Evolutionary conservation across 1,140 invertebrate species (phyloP).

Genomic region (Dufourea novaeangliae): DNA sequence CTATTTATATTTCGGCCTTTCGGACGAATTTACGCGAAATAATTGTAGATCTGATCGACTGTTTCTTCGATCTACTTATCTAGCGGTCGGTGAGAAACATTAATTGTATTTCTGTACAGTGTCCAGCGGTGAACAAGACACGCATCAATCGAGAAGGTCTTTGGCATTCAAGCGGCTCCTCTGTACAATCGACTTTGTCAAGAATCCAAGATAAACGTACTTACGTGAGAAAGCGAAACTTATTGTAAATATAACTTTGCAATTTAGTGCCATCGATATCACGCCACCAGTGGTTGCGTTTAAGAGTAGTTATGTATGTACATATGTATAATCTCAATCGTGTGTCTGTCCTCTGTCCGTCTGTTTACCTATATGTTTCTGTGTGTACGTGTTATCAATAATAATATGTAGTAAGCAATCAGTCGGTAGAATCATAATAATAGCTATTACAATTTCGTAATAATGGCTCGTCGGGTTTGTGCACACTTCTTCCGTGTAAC

Average conservation of each 20-base stretch:
- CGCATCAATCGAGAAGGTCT: conserved; percentile 51
- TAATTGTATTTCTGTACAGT: neutral
- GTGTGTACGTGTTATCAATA: conserved; percentile 50
- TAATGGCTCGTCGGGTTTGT: conserved; percentile 70
- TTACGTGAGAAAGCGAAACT: conserved; percentile 63
- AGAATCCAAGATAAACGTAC: conserved; percentile 35
- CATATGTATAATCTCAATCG: conserved; percentile 49
- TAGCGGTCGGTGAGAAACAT: neutral
- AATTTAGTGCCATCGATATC: conserved; percentile 56
- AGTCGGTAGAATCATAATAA: conserved; percentile 62
- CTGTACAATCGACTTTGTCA: conserved; percentile 36
- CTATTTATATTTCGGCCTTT: neutral
- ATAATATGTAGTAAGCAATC: conserved; percentile 20
- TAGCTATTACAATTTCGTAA: conserved; percentile 70
- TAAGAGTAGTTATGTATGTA: conserved; percentile 26
- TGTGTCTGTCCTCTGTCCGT: conserved; percentile 53
- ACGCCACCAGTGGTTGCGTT: conserved; percentile 26
- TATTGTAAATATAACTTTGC: conserved; percentile 70
- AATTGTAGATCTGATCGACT: neutral
- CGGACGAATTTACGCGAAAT: neutral
- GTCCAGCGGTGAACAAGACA: conserved; percentile 23
- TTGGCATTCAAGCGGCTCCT: conserved; percentile 57
- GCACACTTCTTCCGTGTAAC: conserved; percentile 1
- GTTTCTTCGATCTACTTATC: neutral
- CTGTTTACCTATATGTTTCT: no score